These are phyloP conservation scores for Chrysemys picta DNA, from an alignment of 2,113 vertebrate genomes.

Conservation along the genomic window DNA sequence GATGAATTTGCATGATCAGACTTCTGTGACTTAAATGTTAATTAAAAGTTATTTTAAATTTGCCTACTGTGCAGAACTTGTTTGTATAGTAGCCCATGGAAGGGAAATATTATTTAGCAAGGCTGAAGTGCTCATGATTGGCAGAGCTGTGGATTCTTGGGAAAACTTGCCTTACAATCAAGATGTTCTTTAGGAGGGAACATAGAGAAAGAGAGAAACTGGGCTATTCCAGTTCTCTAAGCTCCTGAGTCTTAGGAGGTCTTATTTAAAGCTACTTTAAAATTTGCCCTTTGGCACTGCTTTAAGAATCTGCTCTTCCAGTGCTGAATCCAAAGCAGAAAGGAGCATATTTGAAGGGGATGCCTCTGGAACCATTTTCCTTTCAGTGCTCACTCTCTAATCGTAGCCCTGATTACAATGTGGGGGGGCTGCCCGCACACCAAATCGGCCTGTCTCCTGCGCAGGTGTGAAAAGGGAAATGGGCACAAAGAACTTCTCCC, in stretches of 20 bases:
- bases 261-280: conserved; percentile 77
- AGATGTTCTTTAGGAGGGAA: neutral
- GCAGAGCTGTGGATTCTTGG: conserved; percentile 44
- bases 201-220: neutral
- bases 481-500: neutral
- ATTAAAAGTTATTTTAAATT: conserved; percentile 75
- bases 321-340: conserved; percentile 17
- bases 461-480: too few relatives aligned
- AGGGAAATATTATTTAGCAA: conserved; percentile 64
- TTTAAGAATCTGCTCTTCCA: conserved; percentile 47
- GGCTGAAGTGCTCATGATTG: conserved; percentile 66
- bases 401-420: neutral
- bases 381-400: fast-evolving
- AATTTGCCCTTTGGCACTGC: conserved; percentile 71
- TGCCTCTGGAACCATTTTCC: neutral
- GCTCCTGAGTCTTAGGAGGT: conserved; percentile 68
- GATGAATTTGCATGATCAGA: conserved; percentile 68
- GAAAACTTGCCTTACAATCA: conserved; percentile 64
- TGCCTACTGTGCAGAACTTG: conserved; percentile 69
- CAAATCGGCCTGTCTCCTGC: fast-evolving
- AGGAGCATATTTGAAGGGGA: conserved; percentile 34
- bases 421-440: neutral
- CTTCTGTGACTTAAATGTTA: conserved; percentile 75
- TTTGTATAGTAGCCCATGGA: conserved; percentile 64
- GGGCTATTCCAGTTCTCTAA: conserved; percentile 64